These are phyloP conservation scores for Tetraodon nigroviridis DNA, from an alignment of 2,113 vertebrate genomes.

Conservation along the genomic window DNA sequence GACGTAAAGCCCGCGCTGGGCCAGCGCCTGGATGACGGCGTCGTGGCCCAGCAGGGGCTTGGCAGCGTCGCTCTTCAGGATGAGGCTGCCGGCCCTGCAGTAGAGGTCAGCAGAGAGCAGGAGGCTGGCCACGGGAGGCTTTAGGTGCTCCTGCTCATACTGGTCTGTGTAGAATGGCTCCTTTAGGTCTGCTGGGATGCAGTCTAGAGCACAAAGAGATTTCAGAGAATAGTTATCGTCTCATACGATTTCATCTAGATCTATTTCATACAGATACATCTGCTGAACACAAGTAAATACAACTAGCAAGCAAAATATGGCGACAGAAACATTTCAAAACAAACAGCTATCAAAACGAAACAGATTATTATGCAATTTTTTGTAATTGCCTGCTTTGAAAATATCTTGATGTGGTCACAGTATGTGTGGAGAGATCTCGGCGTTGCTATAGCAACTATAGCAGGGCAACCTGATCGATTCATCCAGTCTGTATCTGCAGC, in stretches of 20 bases:
- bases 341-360: no score
- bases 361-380: neutral
- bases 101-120: slow-evolving; percentile 95
- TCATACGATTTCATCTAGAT: no score
- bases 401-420: slow-evolving; percentile 24
- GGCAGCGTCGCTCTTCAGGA: slow-evolving; percentile 86
- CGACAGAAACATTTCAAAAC: no score
- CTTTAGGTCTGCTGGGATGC: slow-evolving; percentile 84
- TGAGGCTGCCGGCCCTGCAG: slow-evolving; percentile 89
- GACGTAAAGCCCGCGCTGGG: slow-evolving; percentile 92
- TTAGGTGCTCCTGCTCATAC: slow-evolving; percentile 97
- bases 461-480: slow-evolving; percentile 57
- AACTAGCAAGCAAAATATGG: no score
- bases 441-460: slow-evolving; percentile 69
- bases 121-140: slow-evolving; percentile 87
- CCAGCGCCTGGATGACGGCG: slow-evolving; percentile 92
- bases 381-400: slow-evolving; percentile 12
- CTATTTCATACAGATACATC: no score
- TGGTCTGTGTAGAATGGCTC: slow-evolving; percentile 97
- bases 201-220: slow-evolving; percentile 75
- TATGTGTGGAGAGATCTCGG: slow-evolving; percentile 31
- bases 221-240: no score
- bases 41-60: slow-evolving; percentile 91
- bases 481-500: slow-evolving; percentile 50
- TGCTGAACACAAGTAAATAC: no score